Base-by-base conservation (phyloP, 2,888 invertebrate species). In the Drosophila mercatorum region DNA sequence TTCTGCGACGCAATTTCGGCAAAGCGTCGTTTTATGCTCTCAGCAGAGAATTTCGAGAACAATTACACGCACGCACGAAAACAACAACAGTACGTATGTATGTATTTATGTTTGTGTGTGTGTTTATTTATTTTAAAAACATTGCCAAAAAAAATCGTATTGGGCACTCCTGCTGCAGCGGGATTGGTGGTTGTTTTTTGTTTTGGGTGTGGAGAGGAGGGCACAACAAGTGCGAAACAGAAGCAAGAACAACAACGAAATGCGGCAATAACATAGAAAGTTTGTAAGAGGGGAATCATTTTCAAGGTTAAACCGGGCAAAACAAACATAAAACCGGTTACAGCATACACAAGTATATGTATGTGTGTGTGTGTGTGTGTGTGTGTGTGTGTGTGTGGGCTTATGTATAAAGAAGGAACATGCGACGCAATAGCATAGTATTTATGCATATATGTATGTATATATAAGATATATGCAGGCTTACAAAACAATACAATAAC, bases 231-330 rank as follows among this genome's bases (percentile, higher is more conserved):
- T 83, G 86, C 78, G 72, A 69, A 83, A 60, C 67, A 67, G 62
- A 63, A 58, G 51, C 57, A 53, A 75, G 41, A 80, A 66, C 60
- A 83, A 74, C 52, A 78, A 86, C 55, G 72, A 68, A 72, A 72
- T 68, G 68, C 68, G 56, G 62, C 73, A 70, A 75, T 77, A 81
- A 73, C 80, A 85, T 72, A 80, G 76, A 78, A 74, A 73, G 74
- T 78, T 78, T 71, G 58, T 66, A 66, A 70, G 75, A 67, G 79
- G 66, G 67, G 75, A 57, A 74, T 17, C 41, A 81, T 71, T 86
- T 91, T 91, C 91, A 91, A 91, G 91, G 91, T 91, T 91, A 91
- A 91, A 88, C 88, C 89, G 91, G 91, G 80, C 91, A 86, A 90
- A 91, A 88, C 83, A 88, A 90, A 90, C 85, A 84, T 86, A 76